These are phyloP conservation scores for Phalacrocorax aristotelis DNA, from an alignment of 2,113 vertebrate genomes.

Conservation along the genomic window DNA sequence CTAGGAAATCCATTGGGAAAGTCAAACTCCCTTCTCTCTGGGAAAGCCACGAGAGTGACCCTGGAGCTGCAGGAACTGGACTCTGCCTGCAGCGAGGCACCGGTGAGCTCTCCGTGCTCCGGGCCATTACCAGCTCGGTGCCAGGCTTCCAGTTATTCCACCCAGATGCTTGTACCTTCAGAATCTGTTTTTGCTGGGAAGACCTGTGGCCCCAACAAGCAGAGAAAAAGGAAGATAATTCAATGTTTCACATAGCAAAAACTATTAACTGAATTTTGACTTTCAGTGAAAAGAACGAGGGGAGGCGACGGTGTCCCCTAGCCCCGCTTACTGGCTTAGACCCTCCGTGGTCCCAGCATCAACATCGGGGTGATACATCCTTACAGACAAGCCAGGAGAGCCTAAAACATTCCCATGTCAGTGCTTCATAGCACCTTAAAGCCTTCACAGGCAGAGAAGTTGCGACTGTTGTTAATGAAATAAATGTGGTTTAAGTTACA, in stretches of 20 bases:
- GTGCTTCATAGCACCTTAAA: background rate
- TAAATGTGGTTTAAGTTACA: background rate
- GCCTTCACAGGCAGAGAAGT: background rate
- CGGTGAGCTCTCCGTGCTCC: background rate
- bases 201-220: background rate
- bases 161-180: background rate
- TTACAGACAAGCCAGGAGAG: background rate
- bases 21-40: background rate
- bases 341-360: background rate
- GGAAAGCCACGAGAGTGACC: background rate
- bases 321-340: background rate
- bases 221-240: background rate
- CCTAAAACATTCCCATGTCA: background rate
- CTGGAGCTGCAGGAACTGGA: background rate
- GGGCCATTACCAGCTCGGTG: fast-evolving
- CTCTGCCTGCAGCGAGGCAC: background rate
- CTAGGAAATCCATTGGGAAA: background rate
- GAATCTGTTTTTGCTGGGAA: background rate
- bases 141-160: background rate
- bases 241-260: background rate
- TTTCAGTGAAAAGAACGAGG: background rate
- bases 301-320: background rate
- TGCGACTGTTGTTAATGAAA: background rate
- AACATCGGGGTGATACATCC: background rate
- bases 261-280: background rate